phyloP scores from a whole-genome alignment of 2,888 invertebrate species.

The Napeogenes sylphis region DNA sequence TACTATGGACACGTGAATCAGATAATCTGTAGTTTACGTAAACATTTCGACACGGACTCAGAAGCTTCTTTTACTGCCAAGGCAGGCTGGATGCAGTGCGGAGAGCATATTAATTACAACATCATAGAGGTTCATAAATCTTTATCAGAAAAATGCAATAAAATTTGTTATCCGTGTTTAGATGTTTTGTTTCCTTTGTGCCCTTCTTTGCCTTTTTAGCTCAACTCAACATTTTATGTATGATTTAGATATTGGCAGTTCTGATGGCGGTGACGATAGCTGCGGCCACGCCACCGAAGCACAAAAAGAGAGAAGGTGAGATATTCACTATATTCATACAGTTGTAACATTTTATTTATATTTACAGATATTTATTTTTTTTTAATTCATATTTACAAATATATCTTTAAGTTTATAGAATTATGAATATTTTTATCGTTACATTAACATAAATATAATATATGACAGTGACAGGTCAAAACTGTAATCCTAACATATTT shows the following conservation, averaged over 20 bases:
- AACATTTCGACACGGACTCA: constrained; percentile 9
- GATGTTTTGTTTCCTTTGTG: no score
- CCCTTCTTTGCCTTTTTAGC: no score
- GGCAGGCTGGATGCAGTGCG: no score
- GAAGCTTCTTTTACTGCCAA: background rate
- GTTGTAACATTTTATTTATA: no score
- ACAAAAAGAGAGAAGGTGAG: constrained; percentile 66
- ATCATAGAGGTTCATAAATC: background rate
- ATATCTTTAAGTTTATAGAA: no score
- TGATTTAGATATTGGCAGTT: constrained; percentile 56
- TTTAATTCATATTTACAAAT: no score
- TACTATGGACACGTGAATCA: background rate
- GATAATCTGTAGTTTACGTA: background rate
- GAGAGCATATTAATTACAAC: background rate
- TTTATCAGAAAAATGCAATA: background rate
- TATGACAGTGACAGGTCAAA: background rate
- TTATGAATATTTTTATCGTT: no score
- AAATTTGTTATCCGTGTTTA: background rate
- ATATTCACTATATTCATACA: background rate
- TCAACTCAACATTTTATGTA: constrained; percentile 11
- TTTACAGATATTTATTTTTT: no score
- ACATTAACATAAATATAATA: background rate
- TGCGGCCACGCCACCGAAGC: constrained; percentile 48
- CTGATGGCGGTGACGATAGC: constrained; percentile 44
- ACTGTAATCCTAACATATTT: background rate